Base-by-base conservation (phyloP, 30 jellyfish, hydroid and myxozoan genomes). In the Clytia hemisphaerica region DNA sequence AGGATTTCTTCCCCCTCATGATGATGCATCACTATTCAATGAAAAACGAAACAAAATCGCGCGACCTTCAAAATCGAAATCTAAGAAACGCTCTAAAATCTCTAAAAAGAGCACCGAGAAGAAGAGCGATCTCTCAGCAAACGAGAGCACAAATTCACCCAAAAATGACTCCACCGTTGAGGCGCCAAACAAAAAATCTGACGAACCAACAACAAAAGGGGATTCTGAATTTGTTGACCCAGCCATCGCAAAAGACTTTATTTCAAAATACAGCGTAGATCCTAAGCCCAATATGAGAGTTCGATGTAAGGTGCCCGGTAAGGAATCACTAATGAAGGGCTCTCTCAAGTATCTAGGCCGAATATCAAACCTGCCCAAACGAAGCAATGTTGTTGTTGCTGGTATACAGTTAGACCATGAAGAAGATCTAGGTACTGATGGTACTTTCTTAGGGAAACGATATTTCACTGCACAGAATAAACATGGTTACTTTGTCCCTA, bases 371-470 rank as follows among this genome's bases (percentile, higher is more conserved):
- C 86, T 92, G 16, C 94, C 99, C 25, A 83, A 83, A 49, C 44
- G 93, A 31, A 90, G 94, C 47, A 77, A 69, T 69, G 93, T 78
- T 12, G 77, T 92, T 37, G 95, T 92, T 19, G 96, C 95, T 30
- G 99, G 99, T 31, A 66, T 92, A 28, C 94, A 92, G 72, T 85
- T 92, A n/a, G 87, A 77, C 12, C 89, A 78, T 9, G 93, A 76
- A 45, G 99, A 83, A 49, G 99, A 92, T 33, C 88, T 92, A 63
- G 99, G 95, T 14, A 92, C 99, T 0, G 96, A 92, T 53, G 99
- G 99, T 5, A 83, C 99, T 6, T 92, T 92, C 87, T 76, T 92
- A 15, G 99, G 99, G 7, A 83, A 82, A 69, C 62, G 95, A 30
- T 92, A 92, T 49, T 92, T 92, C 49, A 81, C 37, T 32, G 85